Conservation (phyloP, 2,797 vertebrate species). For the Tamandua tetradactyla region DNA sequence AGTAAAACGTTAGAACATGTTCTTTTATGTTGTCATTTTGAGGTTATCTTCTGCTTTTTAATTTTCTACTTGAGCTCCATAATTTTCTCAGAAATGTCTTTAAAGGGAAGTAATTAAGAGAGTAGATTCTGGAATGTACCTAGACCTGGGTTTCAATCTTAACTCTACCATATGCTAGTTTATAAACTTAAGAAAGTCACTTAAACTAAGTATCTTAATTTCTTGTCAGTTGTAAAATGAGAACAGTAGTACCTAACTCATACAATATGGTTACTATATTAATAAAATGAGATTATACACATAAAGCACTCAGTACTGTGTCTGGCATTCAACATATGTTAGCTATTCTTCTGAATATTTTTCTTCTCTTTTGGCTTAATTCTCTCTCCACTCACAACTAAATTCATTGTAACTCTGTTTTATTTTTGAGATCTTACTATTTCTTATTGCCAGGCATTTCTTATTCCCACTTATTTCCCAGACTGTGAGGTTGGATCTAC, state of each 20-base stretch:
- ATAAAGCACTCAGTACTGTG: neutral
- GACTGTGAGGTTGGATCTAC: neutral
- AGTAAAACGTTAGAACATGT: neutral
- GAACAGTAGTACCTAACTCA: neutral
- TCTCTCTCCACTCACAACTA: neutral
- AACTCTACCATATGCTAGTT: neutral
- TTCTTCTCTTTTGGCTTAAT: neutral
- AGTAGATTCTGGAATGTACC: neutral
- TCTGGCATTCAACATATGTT: neutral
- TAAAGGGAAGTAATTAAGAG: neutral
- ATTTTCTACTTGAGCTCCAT: neutral
- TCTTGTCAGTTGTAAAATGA: neutral
- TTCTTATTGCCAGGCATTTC: neutral
- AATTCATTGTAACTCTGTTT: neutral
- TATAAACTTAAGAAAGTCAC: neutral
- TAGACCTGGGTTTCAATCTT: neutral
- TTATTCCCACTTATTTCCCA: neutral
- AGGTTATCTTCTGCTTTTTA: conserved; percentile 11
- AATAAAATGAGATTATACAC: neutral
- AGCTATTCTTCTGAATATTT: conserved; percentile 1
- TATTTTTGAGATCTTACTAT: conserved; percentile 1
- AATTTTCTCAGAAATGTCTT: conserved; percentile 20
- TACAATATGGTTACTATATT: neutral
- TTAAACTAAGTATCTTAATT: neutral
- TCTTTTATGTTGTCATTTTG: neutral